phyloP scores from a whole-genome alignment of 2,888 invertebrate species.

The Pachycephus smyrnensis region DNA sequence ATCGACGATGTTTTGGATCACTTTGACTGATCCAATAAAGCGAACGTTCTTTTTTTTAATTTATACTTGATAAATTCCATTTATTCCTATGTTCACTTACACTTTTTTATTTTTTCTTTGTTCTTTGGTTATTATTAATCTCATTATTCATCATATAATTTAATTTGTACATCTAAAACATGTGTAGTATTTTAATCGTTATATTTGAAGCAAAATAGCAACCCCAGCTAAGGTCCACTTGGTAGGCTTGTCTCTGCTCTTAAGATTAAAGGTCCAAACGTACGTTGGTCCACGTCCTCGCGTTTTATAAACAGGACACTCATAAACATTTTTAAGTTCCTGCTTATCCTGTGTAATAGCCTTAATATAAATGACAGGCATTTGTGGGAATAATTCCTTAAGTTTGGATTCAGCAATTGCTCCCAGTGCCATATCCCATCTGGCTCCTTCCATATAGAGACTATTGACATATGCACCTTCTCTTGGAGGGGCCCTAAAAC shows the following conservation, averaged over 20 bases:
- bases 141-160: background rate
- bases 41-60: background rate
- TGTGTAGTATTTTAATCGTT: conserved; percentile 43
- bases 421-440: conserved; percentile 87
- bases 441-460: conserved; percentile 92
- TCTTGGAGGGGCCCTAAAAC: conserved; percentile 79
- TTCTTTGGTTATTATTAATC: background rate
- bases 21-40: background rate
- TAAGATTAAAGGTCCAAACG: conserved; percentile 96
- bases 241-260: conserved; percentile 87
- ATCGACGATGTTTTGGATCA: background rate
- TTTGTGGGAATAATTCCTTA: conserved; percentile 90
- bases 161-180: background rate
- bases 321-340: conserved; percentile 87
- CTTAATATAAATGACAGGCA: conserved; percentile 92
- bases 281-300: conserved; percentile 89
- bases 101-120: background rate
- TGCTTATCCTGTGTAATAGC: conserved; percentile 91
- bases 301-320: conserved; percentile 95
- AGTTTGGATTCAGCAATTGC: conserved; percentile 85
- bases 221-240: conserved; percentile 96
- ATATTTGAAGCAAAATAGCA: conserved; percentile 88
- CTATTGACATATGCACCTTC: conserved; percentile 94
- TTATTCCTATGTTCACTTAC: background rate
- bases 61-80: background rate